A percentile compares a stretch with the other conserved stretches of the same genome.
phyloP scores from a whole-genome alignment of 1,140 invertebrate species.

The Drosophila bipectinata region DNA sequence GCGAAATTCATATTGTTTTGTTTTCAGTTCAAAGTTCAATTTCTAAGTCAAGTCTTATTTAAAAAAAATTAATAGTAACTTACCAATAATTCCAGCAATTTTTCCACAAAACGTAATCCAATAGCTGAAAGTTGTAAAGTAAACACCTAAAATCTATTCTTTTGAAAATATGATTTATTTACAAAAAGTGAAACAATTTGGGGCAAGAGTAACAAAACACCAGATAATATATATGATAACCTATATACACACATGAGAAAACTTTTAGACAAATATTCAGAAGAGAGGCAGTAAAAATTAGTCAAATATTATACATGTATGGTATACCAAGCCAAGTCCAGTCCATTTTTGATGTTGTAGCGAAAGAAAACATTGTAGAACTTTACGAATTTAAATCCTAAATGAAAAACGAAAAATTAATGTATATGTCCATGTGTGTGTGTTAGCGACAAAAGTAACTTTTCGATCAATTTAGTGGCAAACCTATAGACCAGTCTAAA shows the following conservation, averaged over 20 bases:
- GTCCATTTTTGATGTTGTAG: slow-evolving; percentile 80
- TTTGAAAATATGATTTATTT: slow-evolving; percentile 25
- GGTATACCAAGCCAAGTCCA: slow-evolving; percentile 46
- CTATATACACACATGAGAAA: slow-evolving; percentile 48
- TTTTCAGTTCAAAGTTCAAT: slow-evolving; percentile 62
- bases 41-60: slow-evolving; percentile 71
- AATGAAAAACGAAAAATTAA: slow-evolving; percentile 14
- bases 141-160: slow-evolving; percentile 3
- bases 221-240: slow-evolving; percentile 44
- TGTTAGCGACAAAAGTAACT: slow-evolving; percentile 20
- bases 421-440: slow-evolving; percentile 19
- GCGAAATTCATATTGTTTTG: slow-evolving; percentile 42
- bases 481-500: slow-evolving; percentile 55
- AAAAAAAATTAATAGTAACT: slow-evolving; percentile 50
- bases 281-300: slow-evolving; percentile 35
- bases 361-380: slow-evolving; percentile 37
- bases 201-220: slow-evolving; percentile 45
- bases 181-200: slow-evolving; percentile 53
- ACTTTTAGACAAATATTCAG: slow-evolving; percentile 74
- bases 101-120: slow-evolving; percentile 46
- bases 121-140: slow-evolving; percentile 16
- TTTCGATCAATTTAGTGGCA: slow-evolving; percentile 47
- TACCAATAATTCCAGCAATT: slow-evolving; percentile 64
- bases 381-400: slow-evolving; percentile 68
- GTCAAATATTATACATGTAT: slow-evolving; percentile 36